Conservation (phyloP, 1,140 invertebrate species). For the Lasaia peninsularis region DNA sequence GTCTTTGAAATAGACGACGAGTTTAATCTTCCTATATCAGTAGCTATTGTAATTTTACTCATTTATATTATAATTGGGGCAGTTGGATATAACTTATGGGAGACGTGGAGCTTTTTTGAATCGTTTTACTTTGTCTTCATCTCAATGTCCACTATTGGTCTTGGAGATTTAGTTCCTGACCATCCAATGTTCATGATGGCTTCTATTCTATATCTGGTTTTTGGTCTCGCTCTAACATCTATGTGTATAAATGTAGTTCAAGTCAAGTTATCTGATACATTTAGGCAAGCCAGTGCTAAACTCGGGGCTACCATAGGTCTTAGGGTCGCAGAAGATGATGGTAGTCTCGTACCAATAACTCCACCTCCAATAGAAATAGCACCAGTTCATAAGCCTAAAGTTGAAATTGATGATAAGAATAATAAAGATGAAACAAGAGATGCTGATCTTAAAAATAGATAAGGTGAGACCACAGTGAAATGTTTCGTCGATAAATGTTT, state of each 20-base stretch:
- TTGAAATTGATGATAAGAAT: slow-evolving; percentile 39
- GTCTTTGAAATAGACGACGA: slow-evolving; percentile 91
- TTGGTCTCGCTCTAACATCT: slow-evolving; percentile 95
- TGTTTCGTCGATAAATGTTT: slow-evolving; percentile 29
- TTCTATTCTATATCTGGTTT: slow-evolving; percentile 94
- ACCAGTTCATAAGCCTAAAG: slow-evolving; percentile 57
- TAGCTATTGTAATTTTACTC: slow-evolving; percentile 89
- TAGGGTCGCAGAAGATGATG: slow-evolving; percentile 83
- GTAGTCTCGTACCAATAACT: slow-evolving; percentile 66
- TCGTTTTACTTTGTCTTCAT: slow-evolving; percentile 97
- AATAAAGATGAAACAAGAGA: slow-evolving; percentile 39
- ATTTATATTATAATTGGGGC: slow-evolving; percentile 92
- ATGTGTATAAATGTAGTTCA: slow-evolving; percentile 99
- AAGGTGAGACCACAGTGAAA: slow-evolving; percentile 15
- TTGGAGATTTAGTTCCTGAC: slow-evolving; percentile 93
- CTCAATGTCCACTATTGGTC: slow-evolving; percentile 95
- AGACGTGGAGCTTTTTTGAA: slow-evolving; percentile 91
- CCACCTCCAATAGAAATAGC: slow-evolving; percentile 63
- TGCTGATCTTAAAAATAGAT: slow-evolving; percentile 50
- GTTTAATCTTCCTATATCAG: slow-evolving; percentile 93
- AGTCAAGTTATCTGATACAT: slow-evolving; percentile 89
- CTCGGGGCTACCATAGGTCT: slow-evolving; percentile 91
- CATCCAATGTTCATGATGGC: slow-evolving; percentile 95
- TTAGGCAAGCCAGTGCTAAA: slow-evolving; percentile 89
- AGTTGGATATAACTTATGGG: slow-evolving; percentile 86